These are phyloP conservation scores for Phalanger gymnotis DNA, from an alignment of 2,797 vertebrate species.

Conservation along the genomic window DNA sequence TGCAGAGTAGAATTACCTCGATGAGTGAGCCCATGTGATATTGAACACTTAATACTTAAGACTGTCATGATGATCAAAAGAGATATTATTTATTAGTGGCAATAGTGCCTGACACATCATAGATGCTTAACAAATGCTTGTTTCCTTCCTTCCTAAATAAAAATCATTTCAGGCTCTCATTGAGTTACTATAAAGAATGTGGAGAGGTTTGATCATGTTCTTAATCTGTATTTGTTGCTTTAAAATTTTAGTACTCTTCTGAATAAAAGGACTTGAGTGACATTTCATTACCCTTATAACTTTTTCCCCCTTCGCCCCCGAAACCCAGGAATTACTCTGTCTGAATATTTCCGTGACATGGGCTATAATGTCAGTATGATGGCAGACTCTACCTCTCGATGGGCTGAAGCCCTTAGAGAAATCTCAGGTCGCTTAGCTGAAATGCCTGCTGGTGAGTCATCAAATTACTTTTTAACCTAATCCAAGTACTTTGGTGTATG, in stretches of 20 bases:
- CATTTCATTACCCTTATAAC: slow-evolving; percentile 37
- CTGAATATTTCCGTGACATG: slow-evolving; percentile 99
- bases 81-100: not conserved
- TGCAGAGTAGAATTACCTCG: not conserved
- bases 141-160: not conserved
- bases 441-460: slow-evolving; percentile 96
- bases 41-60: not conserved
- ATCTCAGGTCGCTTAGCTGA: slow-evolving; percentile 98
- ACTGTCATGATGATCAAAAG: not conserved
- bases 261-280: not conserved
- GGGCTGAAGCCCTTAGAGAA: slow-evolving; percentile 98
- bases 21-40: not conserved
- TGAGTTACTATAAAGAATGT: not conserved
- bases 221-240: not conserved
- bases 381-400: slow-evolving; percentile 98
- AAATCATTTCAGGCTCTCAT: not conserved
- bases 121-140: not conserved
- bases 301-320: slow-evolving; percentile 24
- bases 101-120: not conserved
- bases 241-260: slow-evolving; percentile 40
- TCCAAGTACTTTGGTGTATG: not conserved
- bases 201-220: not conserved
- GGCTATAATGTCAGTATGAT: slow-evolving; percentile 99
- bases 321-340: slow-evolving; percentile 94
- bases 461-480: not conserved